These are phyloP conservation scores for Nemopilema nomurai DNA, from an alignment of 30 jellyfish, hydroid and myxozoan genomes.

Conservation along the genomic window DNA sequence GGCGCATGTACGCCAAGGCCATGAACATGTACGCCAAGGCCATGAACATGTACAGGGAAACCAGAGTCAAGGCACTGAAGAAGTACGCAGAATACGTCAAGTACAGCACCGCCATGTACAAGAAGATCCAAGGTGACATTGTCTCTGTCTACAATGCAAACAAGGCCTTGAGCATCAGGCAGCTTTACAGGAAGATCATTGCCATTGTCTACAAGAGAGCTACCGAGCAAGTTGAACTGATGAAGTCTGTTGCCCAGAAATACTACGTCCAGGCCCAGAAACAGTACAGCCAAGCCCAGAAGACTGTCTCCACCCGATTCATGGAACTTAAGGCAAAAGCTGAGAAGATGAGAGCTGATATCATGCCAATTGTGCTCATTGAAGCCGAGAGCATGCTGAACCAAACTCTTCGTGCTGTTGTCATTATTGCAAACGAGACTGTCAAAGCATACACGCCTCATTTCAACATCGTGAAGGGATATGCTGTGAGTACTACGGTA, in stretches of 20 bases:
- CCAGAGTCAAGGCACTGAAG: constrained; percentile 14
- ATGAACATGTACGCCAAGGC: constrained; percentile 44
- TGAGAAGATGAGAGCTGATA: constrained; percentile 60
- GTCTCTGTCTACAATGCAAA: constrained; percentile 62
- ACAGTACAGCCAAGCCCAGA: constrained; percentile 26
- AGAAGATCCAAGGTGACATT: constrained; percentile 32
- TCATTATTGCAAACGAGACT: constrained; percentile 83
- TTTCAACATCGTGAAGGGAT: constrained; percentile 61
- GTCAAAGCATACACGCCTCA: constrained; percentile 92
- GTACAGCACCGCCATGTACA: constrained; percentile 28
- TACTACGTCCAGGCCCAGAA: constrained; percentile 53
- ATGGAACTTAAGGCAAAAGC: constrained; percentile 41
- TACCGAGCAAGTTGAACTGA: constrained; percentile 23
- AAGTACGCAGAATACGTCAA: constrained; percentile 39
- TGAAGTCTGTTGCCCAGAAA: constrained; percentile 55
- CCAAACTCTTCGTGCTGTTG: constrained; percentile 93
- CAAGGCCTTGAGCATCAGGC: constrained; percentile 77
- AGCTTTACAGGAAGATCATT: constrained; percentile 69
- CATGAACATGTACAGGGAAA: neutral
- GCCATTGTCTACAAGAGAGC: constrained; percentile 21
- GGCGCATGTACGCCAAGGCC: constrained; percentile 34
- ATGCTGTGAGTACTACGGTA: constrained; percentile 40
- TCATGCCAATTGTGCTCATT: constrained; percentile 63
- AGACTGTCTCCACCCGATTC: constrained; percentile 22
- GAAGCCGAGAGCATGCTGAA: constrained; percentile 92